Base-by-base conservation (phyloP, 2,797 vertebrate species). In the Falco novaeseelandiae region DNA sequence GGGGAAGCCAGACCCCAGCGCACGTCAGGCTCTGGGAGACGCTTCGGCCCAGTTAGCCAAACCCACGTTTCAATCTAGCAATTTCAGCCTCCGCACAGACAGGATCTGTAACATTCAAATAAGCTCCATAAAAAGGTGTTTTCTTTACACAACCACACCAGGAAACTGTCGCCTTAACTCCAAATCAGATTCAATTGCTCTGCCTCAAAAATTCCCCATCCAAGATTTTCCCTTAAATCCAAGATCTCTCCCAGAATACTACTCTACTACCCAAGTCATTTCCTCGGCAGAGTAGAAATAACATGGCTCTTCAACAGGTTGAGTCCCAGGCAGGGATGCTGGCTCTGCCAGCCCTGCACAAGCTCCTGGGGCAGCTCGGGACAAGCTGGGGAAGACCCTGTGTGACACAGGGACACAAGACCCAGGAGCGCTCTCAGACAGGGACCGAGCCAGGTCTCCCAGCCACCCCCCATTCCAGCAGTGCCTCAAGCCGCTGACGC, bases 251-350 rank as follows among this genome's bases (percentile, higher is more conserved):
- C 93, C 85, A 95, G 54, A 82, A 86, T 63, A 26, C 95, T 90
- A 93, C 93, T 97, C 95, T 80, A 83, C 91, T 94, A 93, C 87
- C 72, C 79, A 22, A 96, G 95, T 71, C 69, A 97, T 94, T 85
- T 79, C 66, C 66, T 67, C 62, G 46, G n/a, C 82, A 21, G 14
- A 66, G 67, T 0, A 93, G 77, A 89, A 83, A 95, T 63, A 87
- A 69, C 69, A 80, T 11, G 10, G 15, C 27, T 92, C n/a, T 76
- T 82, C 95, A 84, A 93, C 71, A 89, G 67, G 79, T 87, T 72
- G 1, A 0, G 49, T 52, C 19, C 52, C 3, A 0, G 61, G 48
- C 26, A 67, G 61, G 40, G 48, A 70, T 6, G 25, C 21, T 4
- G 77, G 40, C 59, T 84, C 49, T 44, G 27, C 38, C 76, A 63